A percentile compares a stretch with the other conserved stretches of the same genome.
Evolutionary conservation across 2,113 vertebrate genomes (phyloP).

Genomic region (Varanus salvator): DNA sequence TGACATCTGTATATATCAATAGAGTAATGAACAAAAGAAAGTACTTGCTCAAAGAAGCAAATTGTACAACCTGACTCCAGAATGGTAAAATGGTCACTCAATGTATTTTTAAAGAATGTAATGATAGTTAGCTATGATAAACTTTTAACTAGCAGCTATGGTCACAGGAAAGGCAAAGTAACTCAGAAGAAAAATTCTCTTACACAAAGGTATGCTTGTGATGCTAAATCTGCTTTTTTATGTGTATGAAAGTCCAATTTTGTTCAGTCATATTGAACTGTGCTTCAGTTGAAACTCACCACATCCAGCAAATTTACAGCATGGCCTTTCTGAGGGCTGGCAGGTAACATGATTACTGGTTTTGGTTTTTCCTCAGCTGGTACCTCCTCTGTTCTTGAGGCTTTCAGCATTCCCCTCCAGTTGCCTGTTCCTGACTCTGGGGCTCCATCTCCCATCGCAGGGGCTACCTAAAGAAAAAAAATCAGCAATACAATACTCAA

Average conservation of each 20-base stretch:
- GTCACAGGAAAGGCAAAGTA: neutral
- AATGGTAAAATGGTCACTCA: neutral
- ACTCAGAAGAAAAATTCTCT: neutral
- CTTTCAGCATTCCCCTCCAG: conserved; percentile 97
- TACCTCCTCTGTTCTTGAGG: conserved; percentile 83
- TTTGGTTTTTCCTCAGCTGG: conserved; percentile 79
- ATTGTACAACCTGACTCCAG: neutral
- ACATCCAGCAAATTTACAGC: conserved; percentile 97
- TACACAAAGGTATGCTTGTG: neutral
- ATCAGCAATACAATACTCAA: neutral
- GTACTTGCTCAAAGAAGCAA: neutral
- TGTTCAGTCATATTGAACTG: neutral
- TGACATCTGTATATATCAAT: too few relatives aligned
- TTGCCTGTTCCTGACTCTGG: conserved; percentile 87
- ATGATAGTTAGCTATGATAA: neutral
- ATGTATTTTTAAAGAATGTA: neutral
- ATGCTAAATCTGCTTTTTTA: conserved; percentile 3
- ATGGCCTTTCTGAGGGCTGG: conserved; percentile 89
- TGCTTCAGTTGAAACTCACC: conserved; percentile 74
- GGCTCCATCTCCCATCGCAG: conserved; percentile 73
- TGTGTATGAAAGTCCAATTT: neutral
- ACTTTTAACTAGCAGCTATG: neutral
- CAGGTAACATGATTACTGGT: conserved; percentile 66
- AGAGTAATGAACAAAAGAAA: too few relatives aligned
- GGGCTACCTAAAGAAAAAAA: conserved; percentile 14